A percentile compares a stretch with the other conserved stretches of the same genome.
Evolutionary conservation across 2,888 invertebrate genomes (phyloP).

Genomic region (Petrophora chlorosata): DNA sequence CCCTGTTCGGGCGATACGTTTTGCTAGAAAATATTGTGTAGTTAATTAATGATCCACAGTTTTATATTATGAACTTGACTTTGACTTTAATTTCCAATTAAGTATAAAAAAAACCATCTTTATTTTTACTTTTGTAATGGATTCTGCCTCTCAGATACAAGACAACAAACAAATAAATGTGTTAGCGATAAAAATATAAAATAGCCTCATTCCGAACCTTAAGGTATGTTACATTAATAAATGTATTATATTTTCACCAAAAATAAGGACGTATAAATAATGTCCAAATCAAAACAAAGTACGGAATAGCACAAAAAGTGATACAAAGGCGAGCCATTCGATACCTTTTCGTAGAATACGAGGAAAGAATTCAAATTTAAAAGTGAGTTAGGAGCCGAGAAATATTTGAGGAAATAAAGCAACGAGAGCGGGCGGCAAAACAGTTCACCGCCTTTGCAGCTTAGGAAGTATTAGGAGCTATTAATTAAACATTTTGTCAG

Average conservation of each 20-base stretch:
- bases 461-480: conserved; percentile 28
- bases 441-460: conserved; percentile 50
- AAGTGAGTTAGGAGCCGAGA: conserved; percentile 64
- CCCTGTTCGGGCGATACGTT: conserved; percentile 86
- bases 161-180: neutral
- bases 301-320: conserved; percentile 76
- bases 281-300: conserved; percentile 68
- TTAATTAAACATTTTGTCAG: conserved; percentile 28
- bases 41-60: no score
- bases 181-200: neutral
- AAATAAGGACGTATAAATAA: conserved; percentile 68
- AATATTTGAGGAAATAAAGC: conserved; percentile 71
- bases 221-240: conserved; percentile 12
- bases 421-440: conserved; percentile 59
- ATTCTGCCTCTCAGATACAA: no score
- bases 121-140: no score
- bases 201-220: neutral
- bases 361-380: conserved; percentile 80
- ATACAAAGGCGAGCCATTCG: conserved; percentile 82
- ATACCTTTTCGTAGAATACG: conserved; percentile 81
- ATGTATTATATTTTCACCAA: conserved; percentile 53
- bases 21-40: conserved; percentile 8
- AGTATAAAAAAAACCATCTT: no score
- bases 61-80: no score
- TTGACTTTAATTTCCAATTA: no score